phyloP scores from a whole-genome alignment of 2,888 invertebrate species.

The Maniola hyperantus region DNA sequence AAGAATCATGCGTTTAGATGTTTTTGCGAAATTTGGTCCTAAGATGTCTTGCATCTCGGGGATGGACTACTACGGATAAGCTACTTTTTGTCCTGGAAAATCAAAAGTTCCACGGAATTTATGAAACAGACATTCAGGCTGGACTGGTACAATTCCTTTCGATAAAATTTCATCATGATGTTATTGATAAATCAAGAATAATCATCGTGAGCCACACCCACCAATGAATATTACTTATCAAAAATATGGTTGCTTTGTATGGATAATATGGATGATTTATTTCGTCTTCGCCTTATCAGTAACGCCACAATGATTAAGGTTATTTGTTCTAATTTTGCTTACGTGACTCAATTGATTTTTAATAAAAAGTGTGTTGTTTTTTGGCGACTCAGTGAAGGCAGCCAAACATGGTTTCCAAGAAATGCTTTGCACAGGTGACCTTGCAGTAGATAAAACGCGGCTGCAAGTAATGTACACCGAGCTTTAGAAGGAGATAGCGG shows the following conservation, averaged over 20 bases:
- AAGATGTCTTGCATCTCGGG: no score
- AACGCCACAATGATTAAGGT: not conserved
- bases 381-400: not conserved
- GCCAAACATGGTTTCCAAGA: slow-evolving; percentile 11
- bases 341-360: not conserved
- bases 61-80: no score
- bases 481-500: no score
- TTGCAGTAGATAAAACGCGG: no score
- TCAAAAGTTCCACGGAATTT: no score
- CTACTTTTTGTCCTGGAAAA: no score
- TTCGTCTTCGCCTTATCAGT: not conserved
- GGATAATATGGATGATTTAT: not conserved
- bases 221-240: not conserved
- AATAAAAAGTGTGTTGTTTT: not conserved
- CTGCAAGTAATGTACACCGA: no score
- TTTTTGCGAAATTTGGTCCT: no score
- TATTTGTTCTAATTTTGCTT: not conserved
- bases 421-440: not conserved
- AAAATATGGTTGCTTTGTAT: not conserved
- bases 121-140: no score
- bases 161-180: slow-evolving; percentile 1
- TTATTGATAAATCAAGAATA: not conserved
- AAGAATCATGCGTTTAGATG: no score
- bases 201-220: not conserved
- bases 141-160: not conserved